Evolutionary conservation across 2,113 vertebrate genomes (phyloP).

Genomic region (Lycaon pictus): DNA sequence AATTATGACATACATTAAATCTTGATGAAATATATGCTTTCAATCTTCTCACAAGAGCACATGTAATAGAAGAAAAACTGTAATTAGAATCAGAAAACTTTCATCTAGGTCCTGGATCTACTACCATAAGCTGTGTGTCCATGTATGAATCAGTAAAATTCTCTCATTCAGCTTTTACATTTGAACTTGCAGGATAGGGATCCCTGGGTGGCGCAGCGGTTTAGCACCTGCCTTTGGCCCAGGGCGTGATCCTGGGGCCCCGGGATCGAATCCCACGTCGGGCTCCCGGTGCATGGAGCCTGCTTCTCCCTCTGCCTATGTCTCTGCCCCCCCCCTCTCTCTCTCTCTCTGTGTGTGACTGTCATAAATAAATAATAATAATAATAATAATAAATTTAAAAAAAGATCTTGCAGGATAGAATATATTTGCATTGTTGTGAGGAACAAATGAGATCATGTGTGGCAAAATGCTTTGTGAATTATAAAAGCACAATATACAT

Average conservation of each 20-base stretch:
- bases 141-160: neutral
- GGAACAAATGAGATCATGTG: neutral
- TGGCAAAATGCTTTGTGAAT: conserved; percentile 1
- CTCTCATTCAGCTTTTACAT: neutral
- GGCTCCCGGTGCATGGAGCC: too few relatives aligned
- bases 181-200: neutral
- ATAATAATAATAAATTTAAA: too few relatives aligned
- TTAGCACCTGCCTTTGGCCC: too few relatives aligned
- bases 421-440: neutral
- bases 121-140: neutral
- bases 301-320: too few relatives aligned
- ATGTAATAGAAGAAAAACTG: neutral
- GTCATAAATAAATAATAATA: too few relatives aligned
- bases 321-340: too few relatives aligned
- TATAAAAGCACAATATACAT: neutral
- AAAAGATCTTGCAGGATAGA: neutral
- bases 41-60: neutral
- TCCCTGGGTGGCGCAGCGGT: too few relatives aligned
- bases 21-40: neutral
- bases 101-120: neutral
- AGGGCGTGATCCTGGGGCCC: too few relatives aligned
- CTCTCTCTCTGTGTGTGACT: too few relatives aligned
- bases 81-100: neutral
- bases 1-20: neutral
- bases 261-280: too few relatives aligned